Evolutionary conservation across 1,140 invertebrate species (phyloP).

Genomic region (Calliopsis andreniformis): DNA sequence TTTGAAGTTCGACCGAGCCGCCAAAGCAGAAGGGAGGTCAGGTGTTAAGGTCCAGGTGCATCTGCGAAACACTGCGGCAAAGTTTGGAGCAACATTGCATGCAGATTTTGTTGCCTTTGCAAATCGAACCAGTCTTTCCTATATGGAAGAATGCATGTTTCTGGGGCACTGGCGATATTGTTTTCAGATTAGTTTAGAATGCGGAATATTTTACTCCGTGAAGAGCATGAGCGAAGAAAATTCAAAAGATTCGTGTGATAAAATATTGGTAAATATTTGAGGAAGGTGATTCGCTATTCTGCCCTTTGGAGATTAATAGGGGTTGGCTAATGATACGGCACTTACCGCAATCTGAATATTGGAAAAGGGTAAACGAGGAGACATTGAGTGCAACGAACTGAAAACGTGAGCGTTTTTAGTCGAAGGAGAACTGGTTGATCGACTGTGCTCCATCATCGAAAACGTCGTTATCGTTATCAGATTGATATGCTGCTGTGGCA

Average conservation of each 20-base stretch:
- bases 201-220: neutral
- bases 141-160: neutral
- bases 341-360: too few species aligned
- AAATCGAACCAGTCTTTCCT: neutral
- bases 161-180: too few species aligned
- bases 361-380: neutral
- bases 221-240: neutral
- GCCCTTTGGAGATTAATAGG: too few species aligned
- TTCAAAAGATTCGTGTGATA: too few species aligned
- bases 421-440: constrained; percentile 17
- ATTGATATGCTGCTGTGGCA: constrained; percentile 54
- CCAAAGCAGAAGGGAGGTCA: neutral
- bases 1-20: neutral
- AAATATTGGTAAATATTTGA: too few species aligned
- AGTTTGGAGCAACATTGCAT: constrained; percentile 4
- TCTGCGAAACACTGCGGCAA: neutral
- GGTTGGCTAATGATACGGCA: too few species aligned
- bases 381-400: neutral
- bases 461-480: constrained; percentile 59
- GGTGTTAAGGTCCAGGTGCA: too few species aligned
- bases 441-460: constrained; percentile 42
- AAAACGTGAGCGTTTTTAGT: constrained; percentile 5
- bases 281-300: too few species aligned
- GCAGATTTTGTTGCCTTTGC: neutral
- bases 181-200: neutral